phyloP scores from a whole-genome alignment of 2,888 invertebrate genomes.

The Drosophila tanythrix region DNA sequence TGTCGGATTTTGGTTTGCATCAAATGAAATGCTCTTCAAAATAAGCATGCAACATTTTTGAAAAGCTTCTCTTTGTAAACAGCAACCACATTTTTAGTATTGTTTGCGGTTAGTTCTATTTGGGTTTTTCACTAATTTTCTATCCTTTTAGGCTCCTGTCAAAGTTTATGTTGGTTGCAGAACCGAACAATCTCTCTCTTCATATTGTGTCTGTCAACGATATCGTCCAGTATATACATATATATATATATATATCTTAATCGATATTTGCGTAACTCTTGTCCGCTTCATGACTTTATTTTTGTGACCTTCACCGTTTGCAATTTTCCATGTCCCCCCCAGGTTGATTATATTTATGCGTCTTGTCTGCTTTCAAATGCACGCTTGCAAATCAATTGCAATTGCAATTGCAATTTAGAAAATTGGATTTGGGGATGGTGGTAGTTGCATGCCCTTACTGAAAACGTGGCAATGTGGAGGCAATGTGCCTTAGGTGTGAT shows the following conservation, averaged over 20 bases:
- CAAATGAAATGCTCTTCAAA: slow-evolving; percentile 6
- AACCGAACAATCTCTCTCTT: neutral
- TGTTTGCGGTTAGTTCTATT: slow-evolving; percentile 12
- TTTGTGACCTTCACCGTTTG: neutral
- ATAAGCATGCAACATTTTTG: neutral
- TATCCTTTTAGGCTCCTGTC: fast-evolving
- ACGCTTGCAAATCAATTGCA: slow-evolving; percentile 62
- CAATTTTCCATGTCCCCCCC: neutral
- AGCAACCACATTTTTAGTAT: slow-evolving; percentile 24
- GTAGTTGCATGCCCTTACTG: neutral
- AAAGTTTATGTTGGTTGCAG: neutral
- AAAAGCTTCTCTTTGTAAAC: neutral
- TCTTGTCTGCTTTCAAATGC: slow-evolving; percentile 17
- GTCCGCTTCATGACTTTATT: neutral
- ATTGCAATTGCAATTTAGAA: slow-evolving; percentile 71
- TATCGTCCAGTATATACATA: neutral
- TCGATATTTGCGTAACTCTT: neutral
- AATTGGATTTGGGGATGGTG: slow-evolving; percentile 60
- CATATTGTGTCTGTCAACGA: neutral
- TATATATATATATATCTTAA: neutral
- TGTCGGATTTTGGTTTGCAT: slow-evolving; percentile 6
- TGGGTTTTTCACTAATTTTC: neutral
- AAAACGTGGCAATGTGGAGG: neutral
- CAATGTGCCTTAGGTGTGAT: slow-evolving; percentile 25
- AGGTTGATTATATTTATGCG: slow-evolving; percentile 28